Evolutionary conservation across 2,797 vertebrate genomes (phyloP).

Genomic region (Paedocypris micromegethes): DNA sequence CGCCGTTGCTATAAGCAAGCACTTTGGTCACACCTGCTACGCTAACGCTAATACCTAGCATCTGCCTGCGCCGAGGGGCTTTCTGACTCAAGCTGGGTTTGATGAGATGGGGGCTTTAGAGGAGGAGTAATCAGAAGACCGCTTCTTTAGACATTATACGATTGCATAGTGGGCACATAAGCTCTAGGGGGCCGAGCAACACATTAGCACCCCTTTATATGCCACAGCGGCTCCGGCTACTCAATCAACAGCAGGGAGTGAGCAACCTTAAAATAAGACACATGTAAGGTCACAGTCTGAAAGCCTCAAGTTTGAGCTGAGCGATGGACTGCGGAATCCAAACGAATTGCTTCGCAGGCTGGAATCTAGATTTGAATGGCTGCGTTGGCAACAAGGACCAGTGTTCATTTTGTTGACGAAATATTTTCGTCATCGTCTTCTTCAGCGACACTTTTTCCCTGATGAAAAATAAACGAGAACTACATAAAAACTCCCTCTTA

Average conservation of each 20-base stretch:
- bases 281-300: background rate
- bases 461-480: no score
- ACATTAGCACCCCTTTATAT: conserved; percentile 8
- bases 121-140: conserved; percentile 18
- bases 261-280: background rate
- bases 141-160: conserved; percentile 11
- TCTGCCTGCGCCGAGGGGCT: conserved; percentile 19
- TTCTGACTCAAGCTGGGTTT: conserved; percentile 27
- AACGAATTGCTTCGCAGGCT: background rate
- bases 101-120: conserved; percentile 28
- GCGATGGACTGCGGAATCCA: background rate
- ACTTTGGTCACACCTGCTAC: conserved; percentile 25
- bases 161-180: background rate
- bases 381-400: no score
- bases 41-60: conserved; percentile 24
- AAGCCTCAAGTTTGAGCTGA: background rate
- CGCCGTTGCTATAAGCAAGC: background rate
- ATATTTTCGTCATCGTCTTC: no score
- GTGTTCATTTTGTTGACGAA: no score
- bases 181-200: conserved; percentile 6
- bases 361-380: no score
- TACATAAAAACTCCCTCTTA: no score
- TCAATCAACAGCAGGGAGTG: conserved; percentile 8
- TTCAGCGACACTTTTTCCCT: no score
- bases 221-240: background rate